Conservation (phyloP, 2,113 vertebrate species). For the Synodontis membranacea region DNA sequence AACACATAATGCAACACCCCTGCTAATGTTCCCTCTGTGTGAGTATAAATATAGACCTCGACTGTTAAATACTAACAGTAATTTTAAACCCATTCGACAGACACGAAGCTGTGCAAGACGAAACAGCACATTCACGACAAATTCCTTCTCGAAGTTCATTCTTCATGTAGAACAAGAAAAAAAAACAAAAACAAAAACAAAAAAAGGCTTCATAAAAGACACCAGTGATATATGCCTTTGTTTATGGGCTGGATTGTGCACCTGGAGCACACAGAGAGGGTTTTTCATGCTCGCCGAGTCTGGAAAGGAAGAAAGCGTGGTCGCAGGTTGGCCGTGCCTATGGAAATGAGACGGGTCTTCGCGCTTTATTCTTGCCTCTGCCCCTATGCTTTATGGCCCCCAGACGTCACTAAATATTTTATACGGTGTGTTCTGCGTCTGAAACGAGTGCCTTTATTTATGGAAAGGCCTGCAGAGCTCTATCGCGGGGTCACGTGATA, state of each 20-base stretch:
- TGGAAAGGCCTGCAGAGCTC: slow-evolving; percentile 59
- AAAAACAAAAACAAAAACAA: not conserved
- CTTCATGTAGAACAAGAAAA: slow-evolving; percentile 24
- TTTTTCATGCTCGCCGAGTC: not conserved
- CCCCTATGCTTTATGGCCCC: slow-evolving; percentile 51
- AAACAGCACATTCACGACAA: not conserved
- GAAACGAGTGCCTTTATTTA: slow-evolving; percentile 63
- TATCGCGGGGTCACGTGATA: slow-evolving; percentile 59
- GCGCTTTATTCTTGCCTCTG: slow-evolving; percentile 29
- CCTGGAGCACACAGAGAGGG: slow-evolving; percentile 17
- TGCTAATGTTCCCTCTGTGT: not conserved
- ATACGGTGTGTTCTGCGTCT: slow-evolving; percentile 56
- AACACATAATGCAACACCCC: not conserved
- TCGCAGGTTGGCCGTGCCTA: slow-evolving; percentile 38
- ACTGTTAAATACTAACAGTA: not conserved
- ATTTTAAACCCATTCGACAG: not conserved
- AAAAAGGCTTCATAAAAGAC: slow-evolving; percentile 4
- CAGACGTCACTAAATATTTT: slow-evolving; percentile 70
- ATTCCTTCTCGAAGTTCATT: not conserved
- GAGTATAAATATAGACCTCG: not conserved
- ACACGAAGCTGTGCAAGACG: not conserved
- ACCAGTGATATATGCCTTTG: slow-evolving; percentile 29
- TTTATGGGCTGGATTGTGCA: slow-evolving; percentile 15
- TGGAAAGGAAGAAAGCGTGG: not conserved
- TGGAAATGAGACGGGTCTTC: slow-evolving; percentile 45